These are phyloP conservation scores for Allygus modestus DNA, from an alignment of 2,888 invertebrate genomes.

Conservation along the genomic window DNA sequence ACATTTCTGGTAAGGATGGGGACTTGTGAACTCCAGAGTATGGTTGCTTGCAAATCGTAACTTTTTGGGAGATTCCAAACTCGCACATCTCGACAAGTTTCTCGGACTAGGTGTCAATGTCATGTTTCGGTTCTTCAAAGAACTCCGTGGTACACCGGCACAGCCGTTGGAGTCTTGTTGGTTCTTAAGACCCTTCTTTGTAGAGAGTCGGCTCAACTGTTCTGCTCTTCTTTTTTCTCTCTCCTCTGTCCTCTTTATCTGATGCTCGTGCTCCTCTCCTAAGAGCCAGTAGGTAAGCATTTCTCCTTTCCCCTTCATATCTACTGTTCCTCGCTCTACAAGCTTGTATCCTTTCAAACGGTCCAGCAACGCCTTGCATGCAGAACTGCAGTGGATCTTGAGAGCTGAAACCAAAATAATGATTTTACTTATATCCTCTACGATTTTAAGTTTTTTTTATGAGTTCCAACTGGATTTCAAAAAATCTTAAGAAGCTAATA, in stretches of 20 bases:
- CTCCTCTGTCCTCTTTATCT: constrained; percentile 78
- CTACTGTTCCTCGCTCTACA: constrained; percentile 85
- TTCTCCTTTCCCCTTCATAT: constrained; percentile 91
- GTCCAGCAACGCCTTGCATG: constrained; percentile 83
- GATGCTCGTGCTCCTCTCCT: constrained; percentile 83
- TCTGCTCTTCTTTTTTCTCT: constrained; percentile 75
- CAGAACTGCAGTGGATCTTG: constrained; percentile 89
- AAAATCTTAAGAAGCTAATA: too few species aligned
- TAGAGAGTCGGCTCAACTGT: constrained; percentile 65
- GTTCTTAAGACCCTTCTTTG: constrained; percentile 59
- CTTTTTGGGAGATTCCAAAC: constrained; percentile 90
- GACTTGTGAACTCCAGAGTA: constrained; percentile 77
- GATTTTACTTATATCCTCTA: constrained; percentile 14
- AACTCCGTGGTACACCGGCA: constrained; percentile 78
- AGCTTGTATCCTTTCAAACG: constrained; percentile 87
- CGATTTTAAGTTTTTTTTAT: neutral
- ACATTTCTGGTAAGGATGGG: constrained; percentile 68
- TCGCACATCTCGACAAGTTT: constrained; percentile 81
- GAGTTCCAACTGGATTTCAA: neutral
- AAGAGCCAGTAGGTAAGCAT: constrained; percentile 90
- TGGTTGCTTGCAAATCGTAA: constrained; percentile 87
- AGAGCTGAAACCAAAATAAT: constrained; percentile 77
- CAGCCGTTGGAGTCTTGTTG: constrained; percentile 60
- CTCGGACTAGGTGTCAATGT: constrained; percentile 65
- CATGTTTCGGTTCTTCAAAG: constrained; percentile 80